These are phyloP conservation scores for Coelopa frigida DNA, from an alignment of 1,140 invertebrate genomes.

Conservation along the genomic window DNA sequence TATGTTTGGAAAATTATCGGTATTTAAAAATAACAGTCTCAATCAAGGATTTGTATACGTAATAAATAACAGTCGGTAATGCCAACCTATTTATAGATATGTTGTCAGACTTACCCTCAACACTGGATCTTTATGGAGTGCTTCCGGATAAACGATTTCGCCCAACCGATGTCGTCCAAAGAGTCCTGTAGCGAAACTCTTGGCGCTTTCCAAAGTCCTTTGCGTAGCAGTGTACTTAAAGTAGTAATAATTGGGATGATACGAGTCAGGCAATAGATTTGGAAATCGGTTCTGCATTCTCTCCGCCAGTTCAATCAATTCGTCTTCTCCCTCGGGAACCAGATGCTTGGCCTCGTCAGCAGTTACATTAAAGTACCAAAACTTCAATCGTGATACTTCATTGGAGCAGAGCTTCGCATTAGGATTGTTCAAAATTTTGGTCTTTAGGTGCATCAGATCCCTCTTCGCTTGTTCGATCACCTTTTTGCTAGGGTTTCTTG, in stretches of 20 bases:
- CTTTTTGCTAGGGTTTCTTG: constrained; percentile 54
- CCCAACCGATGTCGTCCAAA: constrained; percentile 58
- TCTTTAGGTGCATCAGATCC: constrained; percentile 46
- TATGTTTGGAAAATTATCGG: too few relatives aligned
- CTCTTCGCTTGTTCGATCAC: constrained; percentile 48
- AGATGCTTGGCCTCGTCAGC: constrained; percentile 49
- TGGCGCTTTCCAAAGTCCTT: constrained; percentile 64
- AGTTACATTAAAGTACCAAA: constrained; percentile 49
- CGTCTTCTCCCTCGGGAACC: constrained; percentile 57
- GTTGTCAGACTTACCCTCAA: constrained; percentile 65
- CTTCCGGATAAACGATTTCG: constrained; percentile 55
- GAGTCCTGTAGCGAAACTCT: constrained; percentile 62
- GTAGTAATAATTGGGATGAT: constrained; percentile 53
- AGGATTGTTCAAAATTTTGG: constrained; percentile 46
- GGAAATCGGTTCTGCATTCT: constrained; percentile 61
- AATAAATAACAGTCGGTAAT: too few relatives aligned
- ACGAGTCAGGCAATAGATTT: constrained; percentile 50
- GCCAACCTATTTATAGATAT: too few relatives aligned
- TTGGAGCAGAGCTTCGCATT: constrained; percentile 27
- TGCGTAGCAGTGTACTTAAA: constrained; percentile 70
- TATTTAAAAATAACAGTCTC: too few relatives aligned
- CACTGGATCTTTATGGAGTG: constrained; percentile 58
- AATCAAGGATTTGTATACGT: too few relatives aligned
- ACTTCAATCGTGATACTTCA: constrained; percentile 44
- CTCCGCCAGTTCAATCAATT: constrained; percentile 57